Percentiles rank a stretch among this genome's conserved stretches.
Conservation (phyloP, 1,140 invertebrate genomes). For the Aphelinus atriplicis region DNA sequence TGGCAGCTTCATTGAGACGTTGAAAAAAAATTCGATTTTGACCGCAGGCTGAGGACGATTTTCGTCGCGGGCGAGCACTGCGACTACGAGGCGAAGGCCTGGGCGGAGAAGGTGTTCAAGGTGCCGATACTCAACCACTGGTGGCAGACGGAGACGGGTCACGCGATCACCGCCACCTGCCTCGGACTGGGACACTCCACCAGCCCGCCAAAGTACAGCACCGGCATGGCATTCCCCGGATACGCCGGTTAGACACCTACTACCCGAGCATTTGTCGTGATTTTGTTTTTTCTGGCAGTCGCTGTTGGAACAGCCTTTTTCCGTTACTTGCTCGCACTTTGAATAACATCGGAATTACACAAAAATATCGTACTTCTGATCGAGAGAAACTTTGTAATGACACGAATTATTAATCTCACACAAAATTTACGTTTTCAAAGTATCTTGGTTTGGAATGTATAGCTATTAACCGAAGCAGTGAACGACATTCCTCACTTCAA, state of each 20-base stretch:
- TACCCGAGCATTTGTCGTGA: not conserved
- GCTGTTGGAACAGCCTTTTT: not conserved
- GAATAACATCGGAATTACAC: too few species aligned
- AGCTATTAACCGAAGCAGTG: too few species aligned
- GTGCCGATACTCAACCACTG: slow-evolving; percentile 92
- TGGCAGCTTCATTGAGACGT: too few species aligned
- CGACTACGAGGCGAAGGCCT: slow-evolving; percentile 88
- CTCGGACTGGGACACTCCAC: slow-evolving; percentile 76
- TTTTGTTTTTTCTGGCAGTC: slow-evolving; percentile 2
- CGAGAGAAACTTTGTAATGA: too few species aligned
- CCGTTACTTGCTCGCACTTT: not conserved
- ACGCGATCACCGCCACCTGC: slow-evolving; percentile 86
- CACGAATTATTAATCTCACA: too few species aligned
- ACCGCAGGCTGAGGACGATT: slow-evolving; percentile 74
- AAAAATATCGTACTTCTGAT: too few species aligned
- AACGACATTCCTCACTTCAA: too few species aligned
- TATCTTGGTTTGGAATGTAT: too few species aligned
- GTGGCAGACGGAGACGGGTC: slow-evolving; percentile 97
- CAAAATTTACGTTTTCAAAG: too few species aligned
- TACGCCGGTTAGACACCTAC: slow-evolving; percentile 74
- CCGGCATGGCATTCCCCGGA: slow-evolving; percentile 83
- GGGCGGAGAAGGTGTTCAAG: slow-evolving; percentile 83
- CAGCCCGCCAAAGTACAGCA: slow-evolving; percentile 75
- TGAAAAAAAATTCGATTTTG: not conserved
- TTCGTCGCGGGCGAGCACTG: slow-evolving; percentile 95